These are phyloP conservation scores for Opisthograptis luteolata DNA, from an alignment of 2,888 invertebrate genomes.

Conservation along the genomic window DNA sequence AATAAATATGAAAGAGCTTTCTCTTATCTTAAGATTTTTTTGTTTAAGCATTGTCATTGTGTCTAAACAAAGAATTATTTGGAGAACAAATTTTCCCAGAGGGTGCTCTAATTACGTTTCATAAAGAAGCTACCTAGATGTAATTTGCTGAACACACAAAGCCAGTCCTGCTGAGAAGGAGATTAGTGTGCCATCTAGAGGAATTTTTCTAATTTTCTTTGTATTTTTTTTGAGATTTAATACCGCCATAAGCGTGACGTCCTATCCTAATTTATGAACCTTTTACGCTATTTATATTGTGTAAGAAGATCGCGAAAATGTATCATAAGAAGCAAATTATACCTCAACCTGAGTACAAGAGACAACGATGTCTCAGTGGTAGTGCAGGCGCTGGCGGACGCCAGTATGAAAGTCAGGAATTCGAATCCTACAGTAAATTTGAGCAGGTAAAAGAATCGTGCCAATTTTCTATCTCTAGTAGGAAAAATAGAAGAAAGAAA, in stretches of 20 bases:
- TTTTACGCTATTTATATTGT: slow-evolving; percentile 8
- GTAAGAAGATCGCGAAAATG: no score
- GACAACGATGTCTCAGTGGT: no score
- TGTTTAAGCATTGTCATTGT: not conserved
- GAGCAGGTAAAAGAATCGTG: no score
- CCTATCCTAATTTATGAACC: slow-evolving; percentile 16
- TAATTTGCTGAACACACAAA: slow-evolving; percentile 40
- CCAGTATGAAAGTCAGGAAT: no score
- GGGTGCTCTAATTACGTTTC: slow-evolving; percentile 42
- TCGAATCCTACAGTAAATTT: no score
- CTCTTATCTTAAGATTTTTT: no score
- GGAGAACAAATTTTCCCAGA: slow-evolving; percentile 21
- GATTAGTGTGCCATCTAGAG: slow-evolving; percentile 40
- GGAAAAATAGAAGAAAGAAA: no score
- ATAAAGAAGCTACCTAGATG: slow-evolving; percentile 39
- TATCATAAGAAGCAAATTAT: no score
- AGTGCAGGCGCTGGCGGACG: no score
- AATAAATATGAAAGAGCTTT: not conserved
- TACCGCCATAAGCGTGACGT: slow-evolving; percentile 19
- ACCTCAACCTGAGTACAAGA: no score
- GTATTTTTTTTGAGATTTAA: slow-evolving; percentile 27
- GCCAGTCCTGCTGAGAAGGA: slow-evolving; percentile 31
- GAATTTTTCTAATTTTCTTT: slow-evolving; percentile 37
- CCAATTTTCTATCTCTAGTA: no score
- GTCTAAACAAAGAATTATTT: not conserved